Evolutionary conservation across 2,888 invertebrate species (phyloP).

Genomic region (Allophyes oxyacanthae): DNA sequence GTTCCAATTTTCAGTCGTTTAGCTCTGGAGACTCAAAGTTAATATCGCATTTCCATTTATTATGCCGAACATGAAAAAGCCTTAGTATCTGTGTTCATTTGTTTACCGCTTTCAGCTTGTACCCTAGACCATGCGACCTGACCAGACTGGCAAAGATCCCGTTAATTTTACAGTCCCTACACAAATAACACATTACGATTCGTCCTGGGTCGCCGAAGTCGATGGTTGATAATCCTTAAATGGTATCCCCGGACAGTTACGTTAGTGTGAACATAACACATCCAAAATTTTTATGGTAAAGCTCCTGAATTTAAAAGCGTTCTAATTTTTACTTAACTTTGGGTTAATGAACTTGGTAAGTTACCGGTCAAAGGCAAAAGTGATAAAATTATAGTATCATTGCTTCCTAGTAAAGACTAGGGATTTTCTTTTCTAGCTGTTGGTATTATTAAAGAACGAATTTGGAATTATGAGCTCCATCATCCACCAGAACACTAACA

Average conservation of each 20-base stretch:
- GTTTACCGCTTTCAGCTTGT: constrained; percentile 24
- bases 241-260: constrained; percentile 62
- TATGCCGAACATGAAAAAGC: too few relatives aligned
- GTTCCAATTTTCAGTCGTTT: too few relatives aligned
- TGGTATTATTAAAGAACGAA: too few relatives aligned
- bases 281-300: constrained; percentile 14
- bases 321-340: neutral
- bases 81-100: neutral
- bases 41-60: too few relatives aligned
- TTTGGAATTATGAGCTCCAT: too few relatives aligned
- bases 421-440: too few relatives aligned
- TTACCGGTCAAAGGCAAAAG: too few relatives aligned
- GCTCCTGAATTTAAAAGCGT: constrained; percentile 13
- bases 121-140: constrained; percentile 54
- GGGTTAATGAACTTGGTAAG: constrained; percentile 23
- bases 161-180: constrained; percentile 79
- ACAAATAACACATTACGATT: constrained; percentile 77
- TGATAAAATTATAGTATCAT: too few relatives aligned
- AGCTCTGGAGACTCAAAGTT: too few relatives aligned
- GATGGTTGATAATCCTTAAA: constrained; percentile 69
- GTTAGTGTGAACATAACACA: constrained; percentile 47
- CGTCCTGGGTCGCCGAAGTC: constrained; percentile 71
- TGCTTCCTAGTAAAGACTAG: too few relatives aligned
- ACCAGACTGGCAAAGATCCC: constrained; percentile 69
- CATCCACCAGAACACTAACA: too few relatives aligned